A percentile compares a stretch with the other conserved stretches of the same genome.
phyloP scores from a whole-genome alignment of 2,113 vertebrate species.

The Clupea harengus region DNA sequence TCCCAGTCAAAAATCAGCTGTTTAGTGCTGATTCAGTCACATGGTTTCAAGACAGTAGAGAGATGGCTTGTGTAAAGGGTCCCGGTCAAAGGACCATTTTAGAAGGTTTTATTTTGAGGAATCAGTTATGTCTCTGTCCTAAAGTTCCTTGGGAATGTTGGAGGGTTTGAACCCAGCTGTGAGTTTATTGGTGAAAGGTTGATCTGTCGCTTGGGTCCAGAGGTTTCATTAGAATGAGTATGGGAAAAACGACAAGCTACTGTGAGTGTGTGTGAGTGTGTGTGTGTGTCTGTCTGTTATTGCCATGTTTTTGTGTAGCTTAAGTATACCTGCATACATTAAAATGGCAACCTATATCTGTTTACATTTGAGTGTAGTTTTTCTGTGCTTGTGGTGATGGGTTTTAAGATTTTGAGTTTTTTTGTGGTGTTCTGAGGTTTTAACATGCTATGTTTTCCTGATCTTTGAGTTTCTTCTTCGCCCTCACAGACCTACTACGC shows the following conservation, averaged over 20 bases:
- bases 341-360: neutral
- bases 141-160: neutral
- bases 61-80: neutral
- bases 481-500: constrained; percentile 87
- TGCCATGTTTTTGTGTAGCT: neutral
- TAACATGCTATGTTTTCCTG: neutral
- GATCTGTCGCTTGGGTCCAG: neutral
- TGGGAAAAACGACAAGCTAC: neutral
- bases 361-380: neutral
- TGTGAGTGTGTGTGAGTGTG: neutral
- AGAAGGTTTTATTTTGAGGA: neutral
- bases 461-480: constrained; percentile 21
- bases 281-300: neutral
- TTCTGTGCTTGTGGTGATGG: neutral
- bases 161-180: neutral
- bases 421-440: neutral
- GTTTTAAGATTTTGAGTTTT: too few relatives aligned
- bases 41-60: neutral
- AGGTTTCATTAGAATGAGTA: constrained; percentile 12
- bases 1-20: neutral
- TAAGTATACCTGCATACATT: neutral
- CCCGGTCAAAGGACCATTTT: too few relatives aligned
- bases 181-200: neutral
- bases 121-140: neutral
- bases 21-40: neutral